Base-by-base conservation (phyloP, 2,888 invertebrate genomes). In the Opisthograptis luteolata region DNA sequence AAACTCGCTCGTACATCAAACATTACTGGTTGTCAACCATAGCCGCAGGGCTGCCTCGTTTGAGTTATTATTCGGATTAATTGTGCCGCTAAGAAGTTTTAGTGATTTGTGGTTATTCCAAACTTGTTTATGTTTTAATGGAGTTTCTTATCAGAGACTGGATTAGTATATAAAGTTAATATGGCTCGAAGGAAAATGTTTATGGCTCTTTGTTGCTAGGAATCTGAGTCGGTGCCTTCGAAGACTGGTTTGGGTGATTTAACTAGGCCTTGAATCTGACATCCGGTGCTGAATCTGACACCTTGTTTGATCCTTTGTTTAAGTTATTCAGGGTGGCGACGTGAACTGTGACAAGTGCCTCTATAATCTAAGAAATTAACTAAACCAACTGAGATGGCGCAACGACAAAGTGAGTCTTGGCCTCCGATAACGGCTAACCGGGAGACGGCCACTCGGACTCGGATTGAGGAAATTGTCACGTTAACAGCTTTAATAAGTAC, bases 31-130 rank as follows among this genome's bases (percentile, higher is more conserved):
- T 61, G 65, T 58, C 61, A 68, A 49, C 62, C 58, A 59, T 59
- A 49, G 44, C 56, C 51, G 48, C 49, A 60, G 57, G 62, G 64
- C 43, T 64, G 62, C 54, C 64, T 60, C 62, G 47, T 59, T 59
- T 57, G 48, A 60, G 55, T 62, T 67, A 58, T 64, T 58, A 60
- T 54, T 52, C 50, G 53, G 44, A 68, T 66, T 63, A 58, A 67
- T 63, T 24, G 40, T 42, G 41, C 56, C 52, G 45, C 53, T 45
- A 56, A 58, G 57, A 40, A 54, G 49, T 51, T 53, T 42, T 52
- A 54, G 46, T 62, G 58, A 54, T 50, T 54, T 53, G 53, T 50
- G 46, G 12, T 17, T 43, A 46, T 49, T 55, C 51, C 40, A 10
- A 35, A 36, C 50, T 43, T 32, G 43, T 46, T 53, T 55, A 41